These are phyloP conservation scores for Alitta virens DNA, from an alignment of 2,888 invertebrate species.

Conservation along the genomic window DNA sequence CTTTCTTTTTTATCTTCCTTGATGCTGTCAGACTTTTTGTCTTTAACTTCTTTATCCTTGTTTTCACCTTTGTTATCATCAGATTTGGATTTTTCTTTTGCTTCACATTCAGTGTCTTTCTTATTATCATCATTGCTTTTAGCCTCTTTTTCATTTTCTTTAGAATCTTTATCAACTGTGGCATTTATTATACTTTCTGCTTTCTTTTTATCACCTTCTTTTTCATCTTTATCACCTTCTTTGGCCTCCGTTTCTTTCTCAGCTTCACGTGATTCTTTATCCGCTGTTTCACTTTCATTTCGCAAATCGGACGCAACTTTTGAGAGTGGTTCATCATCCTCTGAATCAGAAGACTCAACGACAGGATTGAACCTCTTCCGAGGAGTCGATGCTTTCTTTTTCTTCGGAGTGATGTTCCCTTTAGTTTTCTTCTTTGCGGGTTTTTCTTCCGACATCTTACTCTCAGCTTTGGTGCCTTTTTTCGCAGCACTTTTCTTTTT, in stretches of 20 bases:
- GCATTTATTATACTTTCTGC: background rate
- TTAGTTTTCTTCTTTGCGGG: no score
- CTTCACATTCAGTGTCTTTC: background rate
- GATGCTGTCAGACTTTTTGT: background rate
- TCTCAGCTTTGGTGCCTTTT: no score
- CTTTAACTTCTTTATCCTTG: background rate
- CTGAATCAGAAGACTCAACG: no score
- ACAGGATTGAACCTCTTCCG: no score
- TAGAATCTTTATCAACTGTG: background rate
- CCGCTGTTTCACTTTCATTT: background rate
- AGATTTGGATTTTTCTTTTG: background rate
- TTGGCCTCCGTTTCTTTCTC: background rate
- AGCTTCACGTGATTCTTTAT: background rate
- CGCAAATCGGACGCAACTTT: background rate
- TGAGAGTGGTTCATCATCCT: background rate
- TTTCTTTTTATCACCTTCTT: background rate
- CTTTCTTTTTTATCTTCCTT: background rate
- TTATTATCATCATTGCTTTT: background rate
- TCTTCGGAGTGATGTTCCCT: no score
- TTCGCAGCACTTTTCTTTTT: no score
- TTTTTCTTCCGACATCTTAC: no score
- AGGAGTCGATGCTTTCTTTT: no score
- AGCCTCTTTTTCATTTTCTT: background rate
- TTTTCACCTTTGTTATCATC: background rate
- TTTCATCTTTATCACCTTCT: background rate